Evolutionary conservation across 2,888 invertebrate species (phyloP), one percentile per base, ranked within the genome.

Genomic region (Creontiades dilutus): DNA sequence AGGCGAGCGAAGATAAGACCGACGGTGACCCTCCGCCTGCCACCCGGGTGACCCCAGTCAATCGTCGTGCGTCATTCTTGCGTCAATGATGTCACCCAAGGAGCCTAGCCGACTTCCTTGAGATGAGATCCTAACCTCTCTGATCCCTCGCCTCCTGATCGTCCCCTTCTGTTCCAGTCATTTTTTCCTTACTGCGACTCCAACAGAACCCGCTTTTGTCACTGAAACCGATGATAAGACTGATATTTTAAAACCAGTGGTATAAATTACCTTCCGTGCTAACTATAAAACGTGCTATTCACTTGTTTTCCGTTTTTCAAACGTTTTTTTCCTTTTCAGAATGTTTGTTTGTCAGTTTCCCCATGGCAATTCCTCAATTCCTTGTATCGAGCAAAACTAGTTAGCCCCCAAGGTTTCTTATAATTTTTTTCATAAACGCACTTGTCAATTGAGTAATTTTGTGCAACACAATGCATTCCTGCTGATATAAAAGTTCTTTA

Each of bases 11-110:
- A 47, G 47, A 78, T 47, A 78, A 37, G 11, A 68, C 2, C 57
- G 37, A 37, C 37, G 57, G 57, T 57, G 57, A 57, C 76, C 27
- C 76, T 27, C 27, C 76, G 28, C 47, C 78, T n/a, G 37, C 14
- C 78, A 47, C 78, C 46, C 47, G 46, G 16, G 37, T 78, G 78
- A 78, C 76, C 78, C 78, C 85, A 16, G 85, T 85, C 85, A 28
- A 37, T 61, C 85, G 85, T 85, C 85, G 85, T 85, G 85, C 85
- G 85, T 85, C 85, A 85, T 19, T 85, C 46, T 85, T 85, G 85
- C 85, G 85, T 85, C 85, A 85, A 85, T 85, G 85, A 85, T 85
- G 85, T 85, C 85, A 85, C 78, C 78, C 78, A 78, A 47, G 57
- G 68, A 68, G 68, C 27, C 52, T 52, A 68, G 68, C 78, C 78